Evolutionary conservation across 2,797 vertebrate species (phyloP).

Genomic region (Yasuhikotakia modesta): DNA sequence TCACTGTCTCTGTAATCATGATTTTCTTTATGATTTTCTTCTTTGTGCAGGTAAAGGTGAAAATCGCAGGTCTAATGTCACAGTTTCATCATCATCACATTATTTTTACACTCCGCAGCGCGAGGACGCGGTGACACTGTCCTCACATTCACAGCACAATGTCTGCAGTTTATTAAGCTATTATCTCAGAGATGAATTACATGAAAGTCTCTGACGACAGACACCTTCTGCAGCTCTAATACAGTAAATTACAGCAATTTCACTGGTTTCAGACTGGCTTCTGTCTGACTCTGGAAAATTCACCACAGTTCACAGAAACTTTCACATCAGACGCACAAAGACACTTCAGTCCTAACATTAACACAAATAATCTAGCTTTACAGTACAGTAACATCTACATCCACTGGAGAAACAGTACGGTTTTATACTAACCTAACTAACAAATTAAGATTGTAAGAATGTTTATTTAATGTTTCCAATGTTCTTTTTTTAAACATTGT

Average conservation of each 20-base stretch:
- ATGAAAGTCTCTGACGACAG: not conserved
- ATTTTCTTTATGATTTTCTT: not conserved
- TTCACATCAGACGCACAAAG: too few relatives aligned
- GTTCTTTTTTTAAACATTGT: too few relatives aligned
- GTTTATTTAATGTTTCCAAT: too few relatives aligned
- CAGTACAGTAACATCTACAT: too few relatives aligned
- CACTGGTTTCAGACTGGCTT: not conserved
- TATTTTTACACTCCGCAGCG: not conserved
- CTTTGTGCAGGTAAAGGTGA: slow-evolving; percentile 9
- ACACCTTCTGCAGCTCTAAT: not conserved
- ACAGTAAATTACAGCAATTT: slow-evolving; percentile 2
- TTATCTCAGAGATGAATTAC: not conserved
- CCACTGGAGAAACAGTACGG: too few relatives aligned
- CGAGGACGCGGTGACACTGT: not conserved
- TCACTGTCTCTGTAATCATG: not conserved
- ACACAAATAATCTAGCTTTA: too few relatives aligned
- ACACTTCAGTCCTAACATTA: too few relatives aligned
- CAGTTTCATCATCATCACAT: slow-evolving; percentile 1
- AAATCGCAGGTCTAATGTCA: not conserved
- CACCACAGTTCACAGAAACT: too few relatives aligned
- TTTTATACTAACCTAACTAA: too few relatives aligned
- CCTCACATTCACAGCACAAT: not conserved
- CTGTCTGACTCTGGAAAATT: too few relatives aligned
- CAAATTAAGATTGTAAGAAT: too few relatives aligned
- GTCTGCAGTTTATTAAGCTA: slow-evolving; percentile 5